Evolutionary conservation across 2,888 invertebrate species (phyloP).

Genomic region (Caenorhabditis auriculariae): DNA sequence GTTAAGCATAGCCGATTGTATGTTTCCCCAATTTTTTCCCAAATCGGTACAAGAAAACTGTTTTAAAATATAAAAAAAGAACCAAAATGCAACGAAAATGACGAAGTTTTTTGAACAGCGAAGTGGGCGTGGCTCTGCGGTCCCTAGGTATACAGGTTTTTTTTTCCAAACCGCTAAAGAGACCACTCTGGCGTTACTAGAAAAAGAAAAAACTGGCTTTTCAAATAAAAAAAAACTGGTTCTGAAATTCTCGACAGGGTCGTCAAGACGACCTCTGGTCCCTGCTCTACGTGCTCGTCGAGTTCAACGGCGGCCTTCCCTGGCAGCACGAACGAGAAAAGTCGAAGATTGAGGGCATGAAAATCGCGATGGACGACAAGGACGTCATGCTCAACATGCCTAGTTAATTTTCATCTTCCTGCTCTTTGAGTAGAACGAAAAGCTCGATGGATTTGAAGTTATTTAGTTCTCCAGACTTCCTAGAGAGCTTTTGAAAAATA

Average conservation of each 20-base stretch:
- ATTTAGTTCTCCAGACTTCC: background rate
- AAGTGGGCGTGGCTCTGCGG: too few species aligned
- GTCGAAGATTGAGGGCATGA: constrained; percentile 31
- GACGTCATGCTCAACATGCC: constrained; percentile 45
- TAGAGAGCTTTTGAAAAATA: too few species aligned
- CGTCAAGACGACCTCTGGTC: constrained; percentile 33
- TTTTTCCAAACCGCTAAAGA: too few species aligned
- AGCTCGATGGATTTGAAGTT: background rate
- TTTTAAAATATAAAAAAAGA: too few species aligned
- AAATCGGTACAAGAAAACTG: too few species aligned
- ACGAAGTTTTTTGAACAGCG: too few species aligned
- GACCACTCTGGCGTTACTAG: background rate
- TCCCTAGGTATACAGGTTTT: background rate
- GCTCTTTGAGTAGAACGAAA: too few species aligned
- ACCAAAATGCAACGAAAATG: too few species aligned
- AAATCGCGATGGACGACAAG: constrained; percentile 31
- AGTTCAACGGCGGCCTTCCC: constrained; percentile 70
- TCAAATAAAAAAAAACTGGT: background rate
- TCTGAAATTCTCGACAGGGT: too few species aligned
- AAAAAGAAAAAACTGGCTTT: background rate
- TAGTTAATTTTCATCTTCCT: too few species aligned
- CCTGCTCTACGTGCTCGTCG: constrained; percentile 38
- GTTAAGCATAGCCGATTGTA: too few species aligned
- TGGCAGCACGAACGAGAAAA: constrained; percentile 48
- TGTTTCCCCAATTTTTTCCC: too few species aligned